These are phyloP conservation scores for Lepilemur ruficaudatus DNA, from an alignment of 2,797 vertebrate species.

Conservation along the genomic window DNA sequence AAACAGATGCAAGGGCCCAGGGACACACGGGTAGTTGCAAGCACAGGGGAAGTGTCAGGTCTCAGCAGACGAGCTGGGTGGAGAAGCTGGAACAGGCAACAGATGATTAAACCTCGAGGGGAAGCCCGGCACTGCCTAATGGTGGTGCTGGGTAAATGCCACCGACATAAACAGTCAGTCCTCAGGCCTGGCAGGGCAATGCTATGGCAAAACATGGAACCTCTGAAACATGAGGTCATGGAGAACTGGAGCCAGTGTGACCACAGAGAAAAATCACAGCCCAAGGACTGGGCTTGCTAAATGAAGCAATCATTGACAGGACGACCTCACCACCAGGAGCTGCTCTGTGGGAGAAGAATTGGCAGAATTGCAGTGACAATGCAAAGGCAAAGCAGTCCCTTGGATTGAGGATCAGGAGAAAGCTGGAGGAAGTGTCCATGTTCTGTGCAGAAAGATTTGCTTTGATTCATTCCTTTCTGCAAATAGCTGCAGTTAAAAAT, in stretches of 20 bases:
- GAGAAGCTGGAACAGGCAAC: not conserved
- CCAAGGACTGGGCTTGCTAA: not conserved
- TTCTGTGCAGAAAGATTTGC: not conserved
- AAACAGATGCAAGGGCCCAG: not conserved
- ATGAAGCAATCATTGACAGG: not conserved
- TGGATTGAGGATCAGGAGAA: not conserved
- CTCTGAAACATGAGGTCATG: constrained; percentile 29
- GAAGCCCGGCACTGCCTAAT: not conserved
- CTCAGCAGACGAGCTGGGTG: not conserved
- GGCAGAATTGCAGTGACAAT: too few species aligned
- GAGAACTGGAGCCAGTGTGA: not conserved
- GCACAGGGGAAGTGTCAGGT: not conserved
- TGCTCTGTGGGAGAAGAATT: not conserved
- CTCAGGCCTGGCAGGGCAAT: not conserved
- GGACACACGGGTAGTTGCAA: fast-evolving
- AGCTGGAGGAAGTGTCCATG: not conserved
- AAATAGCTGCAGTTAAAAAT: not conserved
- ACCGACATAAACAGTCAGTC: not conserved
- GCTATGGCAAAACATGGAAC: not conserved
- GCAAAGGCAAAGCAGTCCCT: not conserved
- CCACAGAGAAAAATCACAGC: not conserved
- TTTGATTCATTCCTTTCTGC: not conserved
- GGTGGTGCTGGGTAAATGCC: not conserved
- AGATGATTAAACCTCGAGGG: not conserved
- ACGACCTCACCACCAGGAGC: not conserved